Base-by-base conservation (phyloP, 64 coral and sea anemone species). In the Montipora capricornis region DNA sequence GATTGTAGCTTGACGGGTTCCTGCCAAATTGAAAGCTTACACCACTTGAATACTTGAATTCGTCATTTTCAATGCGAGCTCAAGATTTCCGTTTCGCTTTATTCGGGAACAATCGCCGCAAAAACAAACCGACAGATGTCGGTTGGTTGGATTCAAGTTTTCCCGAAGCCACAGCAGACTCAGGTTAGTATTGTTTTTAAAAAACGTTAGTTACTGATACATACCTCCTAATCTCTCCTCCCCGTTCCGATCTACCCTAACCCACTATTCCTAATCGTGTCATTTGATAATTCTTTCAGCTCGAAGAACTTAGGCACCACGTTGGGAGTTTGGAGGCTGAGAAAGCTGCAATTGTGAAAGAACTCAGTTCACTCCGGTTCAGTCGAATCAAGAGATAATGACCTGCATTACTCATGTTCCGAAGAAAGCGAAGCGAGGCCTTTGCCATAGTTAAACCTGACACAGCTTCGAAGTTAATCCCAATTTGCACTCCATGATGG, bases 321-420 rank as follows among this genome's bases (percentile, higher is more conserved):
- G 96, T 98, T 0, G 96, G 93, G 59, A 95, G 90, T 73, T 55
- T 98, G 24, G 96, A 98, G n/a, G 93, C 96, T 0, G 96, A 98
- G n/a, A 98, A 98, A 83, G 96, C 89, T 3, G 88, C 96, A 14
- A 98, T 98, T 66, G 68, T 98, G 7, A 90, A 93, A 29, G 96
- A 98, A 55, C 83, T 98, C 6, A 80, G 77, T 29, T 71, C 82
- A 49, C 82, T 86, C 2, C 82, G 82, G 9, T 86, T 70, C 66
- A 86, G 66, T 48, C 45, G 82, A 86, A 51, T 86, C 45, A 86
- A 62, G 2, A 86, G 82, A 71, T 86, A 73, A 49, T 5, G 4
- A n/a, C 17, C 19, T 71, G 20, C 53, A 57, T 8, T 57, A 57
- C 53, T 11, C 6, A 8, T 12, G 61, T 16, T 64, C 0, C 61